Percentiles rank a stretch among this genome's conserved stretches.
Conservation (phyloP, 2,797 vertebrate genomes). For the Bryconaethiops microstoma region DNA sequence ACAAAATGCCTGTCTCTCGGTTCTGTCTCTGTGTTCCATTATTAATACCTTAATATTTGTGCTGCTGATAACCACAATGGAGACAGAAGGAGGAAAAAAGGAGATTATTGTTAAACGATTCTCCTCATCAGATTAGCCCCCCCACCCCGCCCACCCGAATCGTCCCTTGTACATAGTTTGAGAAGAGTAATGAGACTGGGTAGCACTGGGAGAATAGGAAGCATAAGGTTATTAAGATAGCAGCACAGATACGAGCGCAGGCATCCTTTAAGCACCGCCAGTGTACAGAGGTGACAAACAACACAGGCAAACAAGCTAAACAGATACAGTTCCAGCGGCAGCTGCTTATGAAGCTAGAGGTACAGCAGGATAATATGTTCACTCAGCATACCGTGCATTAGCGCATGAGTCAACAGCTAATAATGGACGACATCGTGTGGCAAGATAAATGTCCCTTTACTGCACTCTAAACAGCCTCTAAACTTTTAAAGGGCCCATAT, state of each 20-base stretch:
- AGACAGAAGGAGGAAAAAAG: neutral
- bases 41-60: constrained; percentile 57
- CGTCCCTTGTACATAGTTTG: constrained; percentile 46
- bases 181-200: constrained; percentile 59
- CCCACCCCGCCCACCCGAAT: constrained; percentile 23
- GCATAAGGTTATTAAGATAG: constrained; percentile 68
- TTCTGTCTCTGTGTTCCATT: constrained; percentile 43
- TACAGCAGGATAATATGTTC: constrained; percentile 1
- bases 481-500: neutral
- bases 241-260: constrained; percentile 56
- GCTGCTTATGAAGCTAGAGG: neutral
- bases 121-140: constrained; percentile 59
- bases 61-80: constrained; percentile 49
- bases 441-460: neutral
- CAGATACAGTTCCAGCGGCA: constrained; percentile 22
- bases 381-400: neutral
- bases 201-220: constrained; percentile 59
- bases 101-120: constrained; percentile 46
- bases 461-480: neutral
- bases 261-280: constrained; percentile 56
- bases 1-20: constrained; percentile 24
- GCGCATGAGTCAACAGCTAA: neutral
- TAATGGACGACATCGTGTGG: constrained; percentile 8
- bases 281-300: constrained; percentile 52
- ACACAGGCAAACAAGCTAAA: constrained; percentile 30